phyloP scores from a whole-genome alignment of 2,797 vertebrate genomes.

The Adrianichthys oophorus region DNA sequence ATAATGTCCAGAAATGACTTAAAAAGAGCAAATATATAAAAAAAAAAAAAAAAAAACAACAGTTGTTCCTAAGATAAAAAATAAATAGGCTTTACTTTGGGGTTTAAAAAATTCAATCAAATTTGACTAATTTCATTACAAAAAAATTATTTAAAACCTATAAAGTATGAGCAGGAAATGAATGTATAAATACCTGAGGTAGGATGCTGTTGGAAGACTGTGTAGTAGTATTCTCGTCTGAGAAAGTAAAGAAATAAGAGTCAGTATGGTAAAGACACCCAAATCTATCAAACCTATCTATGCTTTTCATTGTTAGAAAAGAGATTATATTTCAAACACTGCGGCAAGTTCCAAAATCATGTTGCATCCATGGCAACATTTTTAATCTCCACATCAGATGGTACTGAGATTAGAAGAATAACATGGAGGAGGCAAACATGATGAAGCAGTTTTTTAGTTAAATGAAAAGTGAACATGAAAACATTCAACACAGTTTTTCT shows the following conservation, averaged over 20 bases:
- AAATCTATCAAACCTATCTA: background rate
- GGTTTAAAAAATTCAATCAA: too few relatives aligned
- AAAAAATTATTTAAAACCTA: background rate
- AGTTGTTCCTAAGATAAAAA: too few relatives aligned
- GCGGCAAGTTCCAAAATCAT: slow-evolving; percentile 41
- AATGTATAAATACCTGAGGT: slow-evolving; percentile 75
- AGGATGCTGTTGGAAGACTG: slow-evolving; percentile 74
- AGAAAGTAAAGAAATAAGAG: slow-evolving; percentile 13
- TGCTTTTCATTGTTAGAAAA: slow-evolving; percentile 16
- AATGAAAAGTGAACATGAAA: too few relatives aligned
- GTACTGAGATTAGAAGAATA: slow-evolving; percentile 26
- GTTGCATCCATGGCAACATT: slow-evolving; percentile 47
- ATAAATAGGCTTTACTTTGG: too few relatives aligned
- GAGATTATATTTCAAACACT: slow-evolving; percentile 18
- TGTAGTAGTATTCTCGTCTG: slow-evolving; percentile 64
- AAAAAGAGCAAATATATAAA: too few relatives aligned
- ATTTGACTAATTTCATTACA: background rate
- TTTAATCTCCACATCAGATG: slow-evolving; percentile 10
- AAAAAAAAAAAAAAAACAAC: too few relatives aligned
- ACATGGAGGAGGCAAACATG: background rate
- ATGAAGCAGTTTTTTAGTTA: slow-evolving; percentile 30
- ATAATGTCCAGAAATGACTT: too few relatives aligned
- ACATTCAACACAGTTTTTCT: too few relatives aligned
- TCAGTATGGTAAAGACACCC: slow-evolving; percentile 16
- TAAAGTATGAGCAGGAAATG: background rate